Evolutionary conservation across 2,888 invertebrate genomes (phyloP).

Genomic region (Muscina levida): DNA sequence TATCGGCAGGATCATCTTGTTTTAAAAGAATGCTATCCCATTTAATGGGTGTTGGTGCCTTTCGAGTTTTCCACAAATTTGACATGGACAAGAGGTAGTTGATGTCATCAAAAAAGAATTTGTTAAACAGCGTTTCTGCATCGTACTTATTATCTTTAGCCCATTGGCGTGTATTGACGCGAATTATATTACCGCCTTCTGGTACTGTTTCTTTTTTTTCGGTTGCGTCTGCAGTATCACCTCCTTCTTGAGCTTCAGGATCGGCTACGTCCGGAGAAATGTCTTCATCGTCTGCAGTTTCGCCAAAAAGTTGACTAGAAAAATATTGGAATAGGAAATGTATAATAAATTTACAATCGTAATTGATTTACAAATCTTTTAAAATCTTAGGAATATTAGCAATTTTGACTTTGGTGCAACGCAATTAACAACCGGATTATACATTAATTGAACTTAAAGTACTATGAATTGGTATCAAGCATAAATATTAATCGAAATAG

Average conservation of each 20-base stretch:
- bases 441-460: too few species aligned
- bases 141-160: constrained; percentile 91
- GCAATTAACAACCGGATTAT: too few species aligned
- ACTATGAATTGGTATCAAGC: too few species aligned
- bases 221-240: constrained; percentile 72
- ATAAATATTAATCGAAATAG: too few species aligned
- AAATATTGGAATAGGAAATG: constrained; percentile 36
- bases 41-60: constrained; percentile 89
- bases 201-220: constrained; percentile 82
- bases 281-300: constrained; percentile 97
- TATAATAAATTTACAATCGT: too few species aligned
- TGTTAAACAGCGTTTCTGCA: constrained; percentile 91
- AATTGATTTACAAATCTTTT: too few species aligned
- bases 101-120: constrained; percentile 97
- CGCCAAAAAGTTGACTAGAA: constrained; percentile 96
- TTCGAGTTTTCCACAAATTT: constrained; percentile 95
- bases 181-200: constrained; percentile 81
- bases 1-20: constrained; percentile 29
- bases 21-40: constrained; percentile 85
- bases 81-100: constrained; percentile 96
- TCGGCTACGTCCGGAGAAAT: constrained; percentile 98
- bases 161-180: constrained; percentile 92
- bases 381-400: too few species aligned
- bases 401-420: too few species aligned
- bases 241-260: constrained; percentile 87